A percentile compares a stretch with the other conserved stretches of the same genome.
Conservation (phyloP, 2,113 vertebrate genomes). For the Athene cunicularia region DNA sequence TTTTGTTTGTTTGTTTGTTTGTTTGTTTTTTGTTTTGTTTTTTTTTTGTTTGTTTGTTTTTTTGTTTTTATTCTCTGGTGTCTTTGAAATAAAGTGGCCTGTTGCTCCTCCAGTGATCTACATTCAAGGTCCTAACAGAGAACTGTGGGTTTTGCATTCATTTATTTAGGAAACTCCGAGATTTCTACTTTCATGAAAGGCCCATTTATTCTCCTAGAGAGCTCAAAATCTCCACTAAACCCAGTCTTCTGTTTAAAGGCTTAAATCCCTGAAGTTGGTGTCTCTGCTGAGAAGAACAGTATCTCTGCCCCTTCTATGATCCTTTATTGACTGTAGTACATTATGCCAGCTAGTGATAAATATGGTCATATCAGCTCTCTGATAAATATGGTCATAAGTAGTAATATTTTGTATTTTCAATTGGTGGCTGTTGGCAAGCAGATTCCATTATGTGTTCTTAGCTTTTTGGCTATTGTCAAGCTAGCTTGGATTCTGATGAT, state of each 20-base stretch:
- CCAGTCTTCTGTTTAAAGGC: not conserved
- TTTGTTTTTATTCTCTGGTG: not conserved
- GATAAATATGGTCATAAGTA: not conserved
- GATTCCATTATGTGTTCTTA: not conserved
- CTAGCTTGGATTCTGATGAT: not conserved
- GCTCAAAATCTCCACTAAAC: not conserved
- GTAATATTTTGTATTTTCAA: not conserved
- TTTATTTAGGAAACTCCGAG: not conserved
- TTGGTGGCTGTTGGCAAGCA: not conserved
- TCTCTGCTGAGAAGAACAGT: not conserved
- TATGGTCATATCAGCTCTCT: not conserved
- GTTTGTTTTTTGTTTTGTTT: too few relatives aligned
- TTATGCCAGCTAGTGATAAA: not conserved
- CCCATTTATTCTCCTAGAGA: not conserved
- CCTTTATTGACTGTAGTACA: not conserved
- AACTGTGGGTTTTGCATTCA: not conserved
- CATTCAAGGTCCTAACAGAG: not conserved
- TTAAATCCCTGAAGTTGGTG: not conserved
- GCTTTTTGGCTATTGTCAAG: not conserved
- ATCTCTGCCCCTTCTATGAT: not conserved
- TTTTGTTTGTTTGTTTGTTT: not conserved
- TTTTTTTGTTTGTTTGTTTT: not conserved
- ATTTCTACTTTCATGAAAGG: not conserved
- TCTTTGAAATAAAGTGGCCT: not conserved
- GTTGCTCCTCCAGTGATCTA: not conserved